Evolutionary conservation across 2,797 vertebrate genomes (phyloP), one percentile per base, ranked within the genome.

Genomic region (Triplophysa yarkandensis): DNA sequence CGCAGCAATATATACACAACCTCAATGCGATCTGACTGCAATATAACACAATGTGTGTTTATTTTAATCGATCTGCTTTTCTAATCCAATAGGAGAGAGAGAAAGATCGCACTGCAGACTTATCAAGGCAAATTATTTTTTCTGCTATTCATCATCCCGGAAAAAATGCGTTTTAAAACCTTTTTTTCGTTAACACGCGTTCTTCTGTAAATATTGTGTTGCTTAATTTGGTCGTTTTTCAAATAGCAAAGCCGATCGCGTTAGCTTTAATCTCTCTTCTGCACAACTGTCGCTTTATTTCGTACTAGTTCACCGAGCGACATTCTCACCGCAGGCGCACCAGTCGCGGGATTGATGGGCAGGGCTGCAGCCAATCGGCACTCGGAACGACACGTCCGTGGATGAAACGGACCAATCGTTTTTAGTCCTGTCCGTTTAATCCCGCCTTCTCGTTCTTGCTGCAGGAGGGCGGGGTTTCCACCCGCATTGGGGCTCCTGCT

Each of bases 271-370:
- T 81, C 80, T 70, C 69, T 62, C 62, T 43, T 77, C 80, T 74
- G 77, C 57, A 74, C 64, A 80, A 81, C 68, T 78, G 82, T 80
- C 74, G 81, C 78, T 82, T 77, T 80, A 81, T 81, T 84, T 82
- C 77, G 73, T 74, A 78, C 71, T 82, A 82, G 82, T 79, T 82
- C 83, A 80, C 85, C 66, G 77, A 72, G 77, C 55, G 79, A 78
- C 79, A 64, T 82, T 84, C 84, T 85, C 82, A 86, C 77, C 80
- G 82, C 64, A 41, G 60, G 67, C 1, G 43, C 67, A 74, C 77
- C 71, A 78, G 70, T 30, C 25, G 76, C 55, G 80, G 60, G 68
- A 52, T 10, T 44, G 36, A 61, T 17, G 28, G 30, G 30, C 10
- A 48, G 21, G 62, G 32, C 27, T 50, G 41, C 2, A 65, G 66